Conservation (phyloP, 2,888 invertebrate species). For the Melolontha melolontha region DNA sequence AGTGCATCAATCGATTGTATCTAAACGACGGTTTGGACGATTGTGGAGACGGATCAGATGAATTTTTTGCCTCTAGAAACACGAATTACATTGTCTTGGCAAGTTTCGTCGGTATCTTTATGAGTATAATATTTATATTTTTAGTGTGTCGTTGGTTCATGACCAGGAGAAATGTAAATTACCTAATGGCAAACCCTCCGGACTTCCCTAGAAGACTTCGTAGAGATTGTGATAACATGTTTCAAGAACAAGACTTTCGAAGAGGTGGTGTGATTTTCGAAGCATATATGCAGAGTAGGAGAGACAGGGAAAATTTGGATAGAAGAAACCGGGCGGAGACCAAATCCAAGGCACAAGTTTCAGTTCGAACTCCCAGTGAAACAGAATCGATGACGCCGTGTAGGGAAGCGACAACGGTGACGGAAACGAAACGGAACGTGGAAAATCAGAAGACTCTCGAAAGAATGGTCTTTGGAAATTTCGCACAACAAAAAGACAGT, state of each 20-base stretch:
- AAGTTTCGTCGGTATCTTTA: slow-evolving; percentile 41
- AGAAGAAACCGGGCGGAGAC: slow-evolving; percentile 13
- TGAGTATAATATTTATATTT: slow-evolving; percentile 43
- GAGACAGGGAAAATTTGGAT: slow-evolving; percentile 28
- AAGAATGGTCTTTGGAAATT: slow-evolving; percentile 21
- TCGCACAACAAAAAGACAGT: slow-evolving; percentile 17
- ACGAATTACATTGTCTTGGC: slow-evolving; percentile 21
- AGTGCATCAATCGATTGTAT: slow-evolving; percentile 47
- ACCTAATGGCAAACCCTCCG: slow-evolving; percentile 51
- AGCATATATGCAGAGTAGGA: slow-evolving; percentile 47
- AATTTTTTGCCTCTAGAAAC: slow-evolving; percentile 34
- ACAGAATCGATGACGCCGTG: background rate
- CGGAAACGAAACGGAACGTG: slow-evolving; percentile 17
- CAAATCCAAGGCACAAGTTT: slow-evolving; percentile 3
- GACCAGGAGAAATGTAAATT: slow-evolving; percentile 46
- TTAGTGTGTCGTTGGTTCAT: slow-evolving; percentile 49
- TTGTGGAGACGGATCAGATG: slow-evolving; percentile 53
- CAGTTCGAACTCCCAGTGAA: background rate
- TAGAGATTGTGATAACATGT: slow-evolving; percentile 46
- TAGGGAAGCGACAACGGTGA: background rate
- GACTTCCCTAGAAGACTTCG: slow-evolving; percentile 53
- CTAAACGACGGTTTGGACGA: slow-evolving; percentile 50
- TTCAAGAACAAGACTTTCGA: slow-evolving; percentile 43
- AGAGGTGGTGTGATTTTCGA: slow-evolving; percentile 53
- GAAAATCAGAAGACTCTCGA: slow-evolving; percentile 11